Percentiles rank a stretch among this genome's conserved stretches.
phyloP scores from a whole-genome alignment of 2,888 invertebrate species.

The Elysia crispata region DNA sequence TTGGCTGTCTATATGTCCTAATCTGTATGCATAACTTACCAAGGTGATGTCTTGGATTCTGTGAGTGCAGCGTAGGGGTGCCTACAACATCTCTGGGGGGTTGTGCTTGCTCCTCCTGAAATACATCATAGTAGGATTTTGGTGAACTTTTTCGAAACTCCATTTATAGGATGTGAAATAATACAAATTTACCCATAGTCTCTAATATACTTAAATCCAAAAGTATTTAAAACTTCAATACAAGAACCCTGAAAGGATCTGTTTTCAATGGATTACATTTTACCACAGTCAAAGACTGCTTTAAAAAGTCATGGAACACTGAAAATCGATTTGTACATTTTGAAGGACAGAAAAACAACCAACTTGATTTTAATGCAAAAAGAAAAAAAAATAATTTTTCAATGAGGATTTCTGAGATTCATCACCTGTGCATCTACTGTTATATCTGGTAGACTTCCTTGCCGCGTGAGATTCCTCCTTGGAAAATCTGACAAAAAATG shows the following conservation, averaged over 20 bases:
- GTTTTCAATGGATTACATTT: no score
- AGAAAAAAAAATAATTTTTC: background rate
- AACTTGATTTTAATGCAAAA: background rate
- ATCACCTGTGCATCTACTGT: conserved; percentile 49
- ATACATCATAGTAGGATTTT: background rate
- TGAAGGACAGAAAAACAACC: no score
- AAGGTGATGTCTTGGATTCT: conserved; percentile 48
- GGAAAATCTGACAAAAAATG: background rate
- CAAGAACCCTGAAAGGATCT: no score
- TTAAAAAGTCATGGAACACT: no score
- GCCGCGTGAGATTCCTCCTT: conserved; percentile 37
- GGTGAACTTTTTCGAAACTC: background rate
- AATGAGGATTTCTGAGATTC: no score
- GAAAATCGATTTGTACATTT: no score
- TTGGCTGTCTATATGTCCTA: no score
- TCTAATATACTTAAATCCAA: no score
- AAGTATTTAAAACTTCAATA: no score
- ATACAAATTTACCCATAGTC: no score
- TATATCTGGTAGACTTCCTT: conserved; percentile 54
- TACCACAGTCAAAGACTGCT: no score
- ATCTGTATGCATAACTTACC: conserved; percentile 34
- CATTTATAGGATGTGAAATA: background rate
- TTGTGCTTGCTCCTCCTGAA: conserved; percentile 34
- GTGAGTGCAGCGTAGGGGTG: conserved; percentile 58
- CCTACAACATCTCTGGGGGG: conserved; percentile 57